Evolutionary conservation across 2,888 invertebrate genomes (phyloP), one percentile per base, ranked within the genome.

Genomic region (Leptopilina myrica): DNA sequence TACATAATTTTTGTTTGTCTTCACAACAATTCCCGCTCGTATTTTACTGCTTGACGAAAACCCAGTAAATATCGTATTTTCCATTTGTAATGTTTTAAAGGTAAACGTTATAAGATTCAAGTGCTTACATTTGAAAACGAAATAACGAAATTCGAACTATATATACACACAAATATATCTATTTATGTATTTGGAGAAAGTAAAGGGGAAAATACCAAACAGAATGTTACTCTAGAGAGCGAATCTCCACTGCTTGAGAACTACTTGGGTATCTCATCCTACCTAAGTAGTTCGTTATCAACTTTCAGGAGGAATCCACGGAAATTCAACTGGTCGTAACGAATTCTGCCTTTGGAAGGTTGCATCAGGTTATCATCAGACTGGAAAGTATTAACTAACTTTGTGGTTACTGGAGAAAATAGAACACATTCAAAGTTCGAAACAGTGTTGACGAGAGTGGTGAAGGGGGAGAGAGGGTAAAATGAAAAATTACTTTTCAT

Each of bases 261-360:
- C 56, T 73, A 73, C 73, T 73, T 59, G 33, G 56, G 56, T 33
- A 73, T 73, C 56, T 73, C 73, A 73, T 73, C 40, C 73, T 40
- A 73, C 56, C 56, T 73, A 40, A 73, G 73, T 73, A 73, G 56
- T 73, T 73, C 56, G 73, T 73, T 73, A 56, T 73, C 73, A 73
- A 73, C 73, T 73, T 56, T 73, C 15, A n/a, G n/a, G 56, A 56
- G 40, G 56, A 73, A 56, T 73, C 73, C 33, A 56, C 73, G 15
- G 40, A 73, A 73, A 73, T 73, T 40, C 56, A 59, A 73, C 56
- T 15, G 33, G 40, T 59, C 73, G 73, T 73, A 59, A 56, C 73
- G 56, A 73, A 73, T 73, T 56, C 15, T 3, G 56, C 73, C 73
- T 33, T 73, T 73, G 53, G n/a, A 56, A 73, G n/a, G 53, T 53